Percentiles rank a stretch among this genome's conserved stretches.
Evolutionary conservation across 53 echinoderm and acorn worm species (phyloP).

Genomic region (Mesocentrotus franciscanus): DNA sequence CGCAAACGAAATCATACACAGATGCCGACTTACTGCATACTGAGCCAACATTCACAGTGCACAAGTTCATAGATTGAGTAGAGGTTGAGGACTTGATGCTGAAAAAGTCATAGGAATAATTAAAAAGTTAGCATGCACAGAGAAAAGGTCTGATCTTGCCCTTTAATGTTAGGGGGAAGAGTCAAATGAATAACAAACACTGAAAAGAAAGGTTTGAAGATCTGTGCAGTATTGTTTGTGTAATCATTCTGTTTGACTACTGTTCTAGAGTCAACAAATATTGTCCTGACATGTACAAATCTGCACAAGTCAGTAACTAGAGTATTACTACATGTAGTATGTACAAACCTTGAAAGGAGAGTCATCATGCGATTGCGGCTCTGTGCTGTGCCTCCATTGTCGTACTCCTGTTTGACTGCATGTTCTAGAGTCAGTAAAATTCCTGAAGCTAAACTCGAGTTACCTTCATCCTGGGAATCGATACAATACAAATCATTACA

Average conservation of each 20-base stretch:
- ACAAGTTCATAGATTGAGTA: not conserved
- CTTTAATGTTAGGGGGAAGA: too few relatives aligned
- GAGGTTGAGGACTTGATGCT: too few relatives aligned
- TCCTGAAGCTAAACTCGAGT: constrained; percentile 79
- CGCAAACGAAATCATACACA: not conserved
- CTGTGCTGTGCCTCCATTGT: constrained; percentile 70
- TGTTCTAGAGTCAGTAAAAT: constrained; percentile 83
- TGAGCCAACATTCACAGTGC: not conserved
- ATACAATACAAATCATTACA: not conserved
- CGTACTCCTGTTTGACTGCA: constrained; percentile 88
- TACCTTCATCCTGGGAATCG: constrained; percentile 83
- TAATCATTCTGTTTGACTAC: not conserved
- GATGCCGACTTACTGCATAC: not conserved
- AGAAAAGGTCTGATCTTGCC: too few relatives aligned
- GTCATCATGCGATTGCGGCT: constrained; percentile 74
- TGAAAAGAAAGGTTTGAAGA: too few relatives aligned
- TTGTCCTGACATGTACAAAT: too few relatives aligned
- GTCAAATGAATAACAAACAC: not conserved
- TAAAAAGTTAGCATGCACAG: too few relatives aligned
- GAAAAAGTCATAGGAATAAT: too few relatives aligned
- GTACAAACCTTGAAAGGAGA: constrained; percentile 79
- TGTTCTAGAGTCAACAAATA: too few relatives aligned
- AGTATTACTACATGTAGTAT: too few relatives aligned
- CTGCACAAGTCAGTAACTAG: not conserved
- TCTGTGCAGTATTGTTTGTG: too few relatives aligned